Evolutionary conservation across 1,140 invertebrate species (phyloP), one percentile per base, ranked within the genome.

Genomic region (Prorops nasuta): DNA sequence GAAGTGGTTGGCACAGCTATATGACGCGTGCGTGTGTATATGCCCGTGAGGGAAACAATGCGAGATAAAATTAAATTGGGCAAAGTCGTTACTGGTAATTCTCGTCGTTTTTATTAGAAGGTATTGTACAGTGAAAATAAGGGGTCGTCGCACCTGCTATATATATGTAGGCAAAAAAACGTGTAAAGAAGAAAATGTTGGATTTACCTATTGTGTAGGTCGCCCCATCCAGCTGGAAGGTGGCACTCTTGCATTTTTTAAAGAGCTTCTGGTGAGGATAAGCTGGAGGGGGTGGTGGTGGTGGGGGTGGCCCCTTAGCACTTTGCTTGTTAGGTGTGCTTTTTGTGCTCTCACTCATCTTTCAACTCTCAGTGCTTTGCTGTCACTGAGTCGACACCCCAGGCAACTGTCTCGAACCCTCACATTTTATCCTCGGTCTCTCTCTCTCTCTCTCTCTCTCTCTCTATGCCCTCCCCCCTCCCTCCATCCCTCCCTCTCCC

Each of bases 171-270:
- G n/a, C n/a, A n/a, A n/a, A n/a, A n/a, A n/a, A n/a, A n/a, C n/a
- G n/a, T n/a, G n/a, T n/a, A n/a, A n/a, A n/a, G n/a, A n/a, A n/a
- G n/a, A n/a, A n/a, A n/a, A n/a, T n/a, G n/a, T n/a, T 10, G 24
- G 24, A 79, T 83, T 84, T 77, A 89, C 87, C 86, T 71, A 89
- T 89, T 46, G 86, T 89, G 53, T 89, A 89, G 49, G 84, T 87
- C 54, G 85, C 86, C 58, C 87, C 86, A 72, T 89, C 87, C 66
- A 89, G 80, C 50, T 88, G 86, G 63, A 89, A 89, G 36, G 86
- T 89, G 14, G 87, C 87, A 70, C 87, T 87, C 71, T 87, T 86
- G 75, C 86, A 87, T 71, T 87, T 87, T 74, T 87, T 87, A 75
- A 87, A 87, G 42, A 85, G 67, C 53, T 84, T 83, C 19, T 63